These are phyloP conservation scores for Sinonovacula constricta DNA, from an alignment of 1,140 invertebrate species.

Conservation along the genomic window DNA sequence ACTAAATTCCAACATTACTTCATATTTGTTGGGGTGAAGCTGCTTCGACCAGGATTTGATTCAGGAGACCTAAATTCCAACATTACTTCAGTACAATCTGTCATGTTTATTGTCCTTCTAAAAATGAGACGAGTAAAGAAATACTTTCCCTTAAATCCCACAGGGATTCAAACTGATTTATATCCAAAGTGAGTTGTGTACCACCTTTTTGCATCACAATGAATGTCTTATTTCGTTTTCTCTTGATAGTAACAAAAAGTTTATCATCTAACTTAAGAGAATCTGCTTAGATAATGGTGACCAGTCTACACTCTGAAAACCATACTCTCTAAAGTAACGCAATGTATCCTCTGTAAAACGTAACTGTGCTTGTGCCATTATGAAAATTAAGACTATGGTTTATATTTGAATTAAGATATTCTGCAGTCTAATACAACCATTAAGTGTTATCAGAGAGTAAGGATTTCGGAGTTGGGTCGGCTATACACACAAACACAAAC, in stretches of 20 bases:
- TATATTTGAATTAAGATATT: no score
- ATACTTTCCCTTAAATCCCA: slow-evolving; percentile 48
- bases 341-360: slow-evolving; percentile 21
- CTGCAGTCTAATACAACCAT: no score
- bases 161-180: slow-evolving; percentile 18
- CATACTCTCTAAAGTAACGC: slow-evolving; percentile 17
- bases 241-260: slow-evolving; percentile 11
- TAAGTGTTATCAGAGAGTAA: no score
- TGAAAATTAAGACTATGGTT: no score
- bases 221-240: neutral
- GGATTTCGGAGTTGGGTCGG: no score
- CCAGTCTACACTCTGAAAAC: slow-evolving; percentile 13
- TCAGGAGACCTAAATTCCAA: slow-evolving; percentile 25
- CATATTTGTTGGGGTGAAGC: slow-evolving; percentile 29
- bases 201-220: neutral
- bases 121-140: slow-evolving; percentile 20
- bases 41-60: slow-evolving; percentile 35
- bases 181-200: neutral
- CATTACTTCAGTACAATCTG: slow-evolving; percentile 15
- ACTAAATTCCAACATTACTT: no score
- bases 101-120: slow-evolving; percentile 26
- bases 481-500: no score
- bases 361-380: slow-evolving; percentile 42
- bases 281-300: slow-evolving; percentile 11
- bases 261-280: slow-evolving; percentile 7